phyloP scores from a whole-genome alignment of 2,888 invertebrate species.

The Acanthoscelides obtectus region DNA sequence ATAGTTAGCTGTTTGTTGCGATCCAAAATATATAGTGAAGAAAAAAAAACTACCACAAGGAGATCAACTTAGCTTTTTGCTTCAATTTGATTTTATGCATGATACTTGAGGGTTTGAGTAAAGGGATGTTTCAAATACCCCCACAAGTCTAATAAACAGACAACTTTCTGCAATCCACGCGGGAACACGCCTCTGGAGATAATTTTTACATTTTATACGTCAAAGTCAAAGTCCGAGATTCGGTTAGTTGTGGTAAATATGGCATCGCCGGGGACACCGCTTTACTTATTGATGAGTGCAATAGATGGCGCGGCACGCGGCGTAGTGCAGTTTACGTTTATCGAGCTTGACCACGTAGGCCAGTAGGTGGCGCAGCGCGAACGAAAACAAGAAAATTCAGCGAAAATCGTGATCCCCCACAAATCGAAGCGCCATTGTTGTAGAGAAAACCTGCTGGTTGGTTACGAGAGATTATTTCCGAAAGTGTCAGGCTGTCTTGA shows the following conservation, averaged over 20 bases:
- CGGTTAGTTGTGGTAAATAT: neutral
- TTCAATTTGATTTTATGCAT: no score
- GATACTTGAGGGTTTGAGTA: no score
- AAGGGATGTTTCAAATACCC: no score
- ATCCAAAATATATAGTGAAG: no score
- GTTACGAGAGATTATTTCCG: conserved; percentile 3
- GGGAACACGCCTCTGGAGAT: no score
- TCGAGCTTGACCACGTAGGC: neutral
- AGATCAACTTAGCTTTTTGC: no score
- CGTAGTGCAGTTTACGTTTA: neutral
- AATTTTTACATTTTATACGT: no score
- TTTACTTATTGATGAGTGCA: neutral
- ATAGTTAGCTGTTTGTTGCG: no score
- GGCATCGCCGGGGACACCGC: neutral
- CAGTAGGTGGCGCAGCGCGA: neutral
- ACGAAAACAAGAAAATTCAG: conserved; percentile 10
- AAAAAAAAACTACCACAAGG: no score
- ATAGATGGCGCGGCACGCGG: neutral
- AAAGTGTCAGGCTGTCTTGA: conserved; percentile 10
- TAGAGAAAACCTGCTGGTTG: conserved; percentile 18
- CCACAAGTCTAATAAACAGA: no score
- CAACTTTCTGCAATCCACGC: no score
- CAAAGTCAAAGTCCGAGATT: neutral
- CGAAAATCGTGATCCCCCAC: neutral
- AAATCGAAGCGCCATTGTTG: conserved; percentile 30